Conservation (phyloP, 2,888 invertebrate species). For the Pammene fasciana region DNA sequence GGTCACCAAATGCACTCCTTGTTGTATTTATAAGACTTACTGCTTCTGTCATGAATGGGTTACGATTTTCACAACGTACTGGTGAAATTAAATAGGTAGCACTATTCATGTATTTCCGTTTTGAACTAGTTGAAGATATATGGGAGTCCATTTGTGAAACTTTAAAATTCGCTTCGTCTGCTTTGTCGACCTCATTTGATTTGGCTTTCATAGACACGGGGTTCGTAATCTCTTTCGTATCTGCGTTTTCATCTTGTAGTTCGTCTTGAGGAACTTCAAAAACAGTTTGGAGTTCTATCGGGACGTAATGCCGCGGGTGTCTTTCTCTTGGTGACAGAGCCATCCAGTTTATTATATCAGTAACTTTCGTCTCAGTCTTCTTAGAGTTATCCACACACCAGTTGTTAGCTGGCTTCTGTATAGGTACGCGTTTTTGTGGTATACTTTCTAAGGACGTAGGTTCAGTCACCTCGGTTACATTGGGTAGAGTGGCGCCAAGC, state of each 20-base stretch:
- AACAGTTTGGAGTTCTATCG: constrained; percentile 31
- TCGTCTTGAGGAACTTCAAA: constrained; percentile 27
- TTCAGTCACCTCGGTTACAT: constrained; percentile 70
- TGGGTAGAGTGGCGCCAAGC: constrained; percentile 63
- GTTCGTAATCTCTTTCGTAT: background rate
- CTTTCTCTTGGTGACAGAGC: constrained; percentile 65
- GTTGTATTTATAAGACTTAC: background rate
- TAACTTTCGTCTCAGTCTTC: constrained; percentile 45
- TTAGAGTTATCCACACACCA: constrained; percentile 54
- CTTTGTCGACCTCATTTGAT: background rate
- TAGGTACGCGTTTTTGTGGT: constrained; percentile 43
- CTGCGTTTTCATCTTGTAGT: background rate
- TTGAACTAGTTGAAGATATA: background rate
- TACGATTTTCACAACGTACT: background rate
- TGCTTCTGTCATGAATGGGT: background rate
- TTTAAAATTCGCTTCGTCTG: background rate
- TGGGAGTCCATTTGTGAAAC: constrained; percentile 1
- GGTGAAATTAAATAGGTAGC: constrained; percentile 17
- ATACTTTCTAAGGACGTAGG: constrained; percentile 50
- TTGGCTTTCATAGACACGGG: background rate
- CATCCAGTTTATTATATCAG: constrained; percentile 60
- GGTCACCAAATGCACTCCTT: constrained; percentile 37
- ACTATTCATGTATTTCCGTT: background rate
- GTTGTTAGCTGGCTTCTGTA: constrained; percentile 53
- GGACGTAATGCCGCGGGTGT: constrained; percentile 29